Base-by-base conservation (phyloP, 2,888 invertebrate genomes). In the Capitulum mitella region DNA sequence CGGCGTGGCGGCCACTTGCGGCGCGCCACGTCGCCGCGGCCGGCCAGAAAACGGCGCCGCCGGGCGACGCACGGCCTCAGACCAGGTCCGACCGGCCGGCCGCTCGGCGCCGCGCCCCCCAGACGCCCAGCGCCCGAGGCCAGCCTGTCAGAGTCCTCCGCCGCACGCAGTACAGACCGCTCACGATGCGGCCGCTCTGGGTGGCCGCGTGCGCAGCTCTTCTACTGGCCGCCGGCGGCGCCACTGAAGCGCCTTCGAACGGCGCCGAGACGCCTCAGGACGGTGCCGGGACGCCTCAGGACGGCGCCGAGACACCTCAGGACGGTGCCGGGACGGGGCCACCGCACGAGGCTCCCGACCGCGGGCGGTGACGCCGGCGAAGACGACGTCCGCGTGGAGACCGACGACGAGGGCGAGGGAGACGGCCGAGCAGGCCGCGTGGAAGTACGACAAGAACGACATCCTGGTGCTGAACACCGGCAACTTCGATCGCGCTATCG, bases 401-500 rank as follows among this genome's bases (percentile, higher is more conserved):
- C n/a, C n/a, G n/a, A n/a, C n/a, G n/a, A n/a, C n/a, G n/a, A n/a
- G n/a, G n/a, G n/a, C n/a, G n/a, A n/a, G n/a, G n/a, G n/a, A n/a
- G n/a, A n/a, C n/a, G 10, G 34, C 16, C 3, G 78, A 43, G 26
- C 22, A 43, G 3, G 34, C 34, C 14, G 32, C 16, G 22, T 64
- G 78, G 78, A 40, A 48, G 5, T 58, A 78, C 61, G 78, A 64
- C 61, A 78, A 34, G 34, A n/a, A 76, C 32, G 76, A 16, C 46
- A 76, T 76, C 29, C 76, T 76, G 16, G 32, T 76, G 29, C 46
- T 76, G 76, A 76, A 22, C 32, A n/a, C 14, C 2, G 3, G 43
- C 76, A 76, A 76, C 76, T 76, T 76, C 32, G 76, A 76, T 32
- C 22, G 19, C 16, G 76, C 76, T 46, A 76, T 76, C 26, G 76